Evolutionary conservation across 2,113 vertebrate species (phyloP).

Genomic region (Heterotilapia buettikoferi): DNA sequence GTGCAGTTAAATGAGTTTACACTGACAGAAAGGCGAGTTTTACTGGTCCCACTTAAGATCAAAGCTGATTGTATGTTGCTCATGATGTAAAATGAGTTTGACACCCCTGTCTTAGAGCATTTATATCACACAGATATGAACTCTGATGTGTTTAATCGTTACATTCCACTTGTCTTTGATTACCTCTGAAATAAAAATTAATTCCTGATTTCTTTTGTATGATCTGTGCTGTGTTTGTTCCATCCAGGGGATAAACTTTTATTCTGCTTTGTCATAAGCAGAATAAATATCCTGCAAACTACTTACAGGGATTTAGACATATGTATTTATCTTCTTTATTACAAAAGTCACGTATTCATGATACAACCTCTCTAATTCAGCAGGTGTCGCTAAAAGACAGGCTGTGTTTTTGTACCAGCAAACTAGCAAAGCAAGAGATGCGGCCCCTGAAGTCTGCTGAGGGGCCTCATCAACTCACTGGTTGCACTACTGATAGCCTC

Average conservation of each 20-base stretch:
- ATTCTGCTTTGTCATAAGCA: neutral
- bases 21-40: neutral
- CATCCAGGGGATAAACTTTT: neutral
- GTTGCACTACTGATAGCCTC: conserved; percentile 59
- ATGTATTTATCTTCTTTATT: neutral
- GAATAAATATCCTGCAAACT: neutral
- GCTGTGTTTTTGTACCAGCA: conserved; percentile 58
- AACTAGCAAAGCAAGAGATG: conserved; percentile 49
- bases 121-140: neutral
- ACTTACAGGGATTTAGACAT: neutral
- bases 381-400: conserved; percentile 70
- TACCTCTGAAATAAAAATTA: neutral
- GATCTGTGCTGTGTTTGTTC: neutral
- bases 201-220: neutral
- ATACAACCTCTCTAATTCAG: conserved; percentile 61
- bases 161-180: neutral
- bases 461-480: conserved; percentile 23
- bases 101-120: neutral
- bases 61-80: neutral
- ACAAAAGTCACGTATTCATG: neutral
- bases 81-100: neutral
- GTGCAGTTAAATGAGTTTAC: neutral
- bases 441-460: conserved; percentile 57
- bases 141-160: neutral
- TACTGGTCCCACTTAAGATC: neutral